Base-by-base conservation (phyloP, 2,797 vertebrate genomes). In the Spea hammondii region DNA sequence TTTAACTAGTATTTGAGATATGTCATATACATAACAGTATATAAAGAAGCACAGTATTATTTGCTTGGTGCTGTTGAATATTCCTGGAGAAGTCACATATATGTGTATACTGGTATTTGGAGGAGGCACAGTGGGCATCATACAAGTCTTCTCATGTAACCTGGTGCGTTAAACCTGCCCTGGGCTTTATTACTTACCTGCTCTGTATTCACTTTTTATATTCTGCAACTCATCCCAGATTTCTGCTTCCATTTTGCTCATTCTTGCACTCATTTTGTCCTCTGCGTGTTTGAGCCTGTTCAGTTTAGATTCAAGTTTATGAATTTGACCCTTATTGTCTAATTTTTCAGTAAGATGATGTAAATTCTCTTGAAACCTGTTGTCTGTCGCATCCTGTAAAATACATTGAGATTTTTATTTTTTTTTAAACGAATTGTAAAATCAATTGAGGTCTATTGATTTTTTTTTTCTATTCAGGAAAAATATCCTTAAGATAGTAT, bases 121-220 rank as follows among this genome's bases (percentile, higher is more conserved):
- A 32, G 32, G 32, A 32, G 32, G 32, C 32, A 32, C 32, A 32
- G 32, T 3, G 32, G 32, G 32, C 32, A 32, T 32, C 32, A 32
- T 2, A 3, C 1, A 3, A 2, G 32, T 32, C 32, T 1, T 32
- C 32, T 32, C 32, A 32, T 32, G 32, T 32, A 32, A 32, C 32
- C 32, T 32, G 32, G 32, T 32, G 32, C 32, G 32, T 32, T 32
- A 32, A 32, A 32, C 32, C 32, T 32, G 32, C 32, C 32, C 32
- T 3, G 32, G 32, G 32, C 32, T 32, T 32, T 11, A 3, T 65
- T 47, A 71, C 89, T 88, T 83, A 95, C 94, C 93, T 91, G 92
- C 90, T 88, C 91, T 91, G 79, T 95, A 92, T 66, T 95, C 90
- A 55, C 84, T 90, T 85, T 92, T 91, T 83, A 95, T 91, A 90